A percentile compares a stretch with the other conserved stretches of the same genome.
Evolutionary conservation across 2,797 vertebrate genomes (phyloP).

Genomic region (Crenichthys baileyi): DNA sequence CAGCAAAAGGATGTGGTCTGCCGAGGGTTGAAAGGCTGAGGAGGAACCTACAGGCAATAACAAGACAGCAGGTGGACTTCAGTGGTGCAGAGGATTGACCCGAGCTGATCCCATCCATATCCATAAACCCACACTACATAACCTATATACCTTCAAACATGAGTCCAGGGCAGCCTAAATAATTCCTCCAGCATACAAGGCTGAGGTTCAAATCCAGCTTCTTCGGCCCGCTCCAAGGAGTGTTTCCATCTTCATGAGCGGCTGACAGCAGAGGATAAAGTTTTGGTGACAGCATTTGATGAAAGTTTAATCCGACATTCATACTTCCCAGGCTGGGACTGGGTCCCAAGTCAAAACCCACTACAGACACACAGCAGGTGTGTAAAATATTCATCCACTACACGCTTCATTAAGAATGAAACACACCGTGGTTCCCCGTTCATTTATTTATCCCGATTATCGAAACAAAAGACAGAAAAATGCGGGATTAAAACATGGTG

Average conservation of each 20-base stretch:
- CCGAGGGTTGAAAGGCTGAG: slow-evolving; percentile 59
- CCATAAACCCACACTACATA: slow-evolving; percentile 62
- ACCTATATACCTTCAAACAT: slow-evolving; percentile 54
- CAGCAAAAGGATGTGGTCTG: slow-evolving; percentile 63
- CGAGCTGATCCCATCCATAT: slow-evolving; percentile 64
- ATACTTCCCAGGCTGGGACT: slow-evolving; percentile 74
- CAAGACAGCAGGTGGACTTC: slow-evolving; percentile 66
- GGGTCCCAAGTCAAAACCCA: slow-evolving; percentile 80
- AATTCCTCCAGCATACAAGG: slow-evolving; percentile 54
- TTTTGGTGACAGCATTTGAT: slow-evolving; percentile 85
- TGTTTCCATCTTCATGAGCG: slow-evolving; percentile 48
- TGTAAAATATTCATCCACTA: slow-evolving; percentile 85
- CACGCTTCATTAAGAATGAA: slow-evolving; percentile 86
- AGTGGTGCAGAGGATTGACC: slow-evolving; percentile 70
- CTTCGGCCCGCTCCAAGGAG: slow-evolving; percentile 35
- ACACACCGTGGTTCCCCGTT: slow-evolving; percentile 72
- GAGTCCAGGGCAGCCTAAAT: slow-evolving; percentile 50
- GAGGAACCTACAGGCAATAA: slow-evolving; percentile 66
- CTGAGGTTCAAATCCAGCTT: slow-evolving; percentile 49
- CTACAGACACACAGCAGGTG: slow-evolving; percentile 81
- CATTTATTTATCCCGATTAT: slow-evolving; percentile 84
- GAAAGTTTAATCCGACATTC: slow-evolving; percentile 85
- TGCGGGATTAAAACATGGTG: slow-evolving; percentile 78
- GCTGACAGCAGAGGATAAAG: slow-evolving; percentile 76
- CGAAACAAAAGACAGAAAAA: slow-evolving; percentile 83